Conservation (phyloP, 1,140 invertebrate genomes). For the Euwallacea similis region DNA sequence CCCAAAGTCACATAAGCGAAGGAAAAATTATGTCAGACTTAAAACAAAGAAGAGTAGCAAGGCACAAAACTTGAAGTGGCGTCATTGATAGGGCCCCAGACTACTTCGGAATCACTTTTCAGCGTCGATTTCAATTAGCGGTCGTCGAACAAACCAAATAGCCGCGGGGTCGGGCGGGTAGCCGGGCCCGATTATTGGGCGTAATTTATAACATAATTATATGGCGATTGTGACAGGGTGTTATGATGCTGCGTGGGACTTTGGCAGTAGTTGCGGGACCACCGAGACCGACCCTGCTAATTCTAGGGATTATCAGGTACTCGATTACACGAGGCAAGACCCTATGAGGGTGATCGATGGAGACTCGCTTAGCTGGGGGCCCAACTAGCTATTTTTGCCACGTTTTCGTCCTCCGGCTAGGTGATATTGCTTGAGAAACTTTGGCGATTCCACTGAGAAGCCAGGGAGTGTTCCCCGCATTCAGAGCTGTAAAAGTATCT, state of each 20-base stretch:
- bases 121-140: constrained; percentile 51
- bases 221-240: constrained; percentile 50
- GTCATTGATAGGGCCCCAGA: no score
- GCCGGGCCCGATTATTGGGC: constrained; percentile 45
- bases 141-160: constrained; percentile 44
- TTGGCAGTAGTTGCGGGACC: constrained; percentile 48
- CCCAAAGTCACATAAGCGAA: no score
- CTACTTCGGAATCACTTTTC: constrained; percentile 11
- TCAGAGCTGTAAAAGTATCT: neutral
- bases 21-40: no score
- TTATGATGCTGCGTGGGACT: constrained; percentile 50
- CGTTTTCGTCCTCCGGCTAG: constrained; percentile 8
- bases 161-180: constrained; percentile 42
- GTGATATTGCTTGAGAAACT: neutral
- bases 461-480: neutral
- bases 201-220: constrained; percentile 54
- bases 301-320: constrained; percentile 51
- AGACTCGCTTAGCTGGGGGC: constrained; percentile 12
- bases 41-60: no score
- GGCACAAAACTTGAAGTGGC: no score
- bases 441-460: constrained; percentile 10
- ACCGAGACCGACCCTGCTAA: constrained; percentile 50
- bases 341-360: constrained; percentile 37
- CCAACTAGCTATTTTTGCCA: constrained; percentile 18
- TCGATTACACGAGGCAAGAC: constrained; percentile 40